Conservation (phyloP, 2,797 vertebrate species). For the Pipistrellus pygmaeus region DNA sequence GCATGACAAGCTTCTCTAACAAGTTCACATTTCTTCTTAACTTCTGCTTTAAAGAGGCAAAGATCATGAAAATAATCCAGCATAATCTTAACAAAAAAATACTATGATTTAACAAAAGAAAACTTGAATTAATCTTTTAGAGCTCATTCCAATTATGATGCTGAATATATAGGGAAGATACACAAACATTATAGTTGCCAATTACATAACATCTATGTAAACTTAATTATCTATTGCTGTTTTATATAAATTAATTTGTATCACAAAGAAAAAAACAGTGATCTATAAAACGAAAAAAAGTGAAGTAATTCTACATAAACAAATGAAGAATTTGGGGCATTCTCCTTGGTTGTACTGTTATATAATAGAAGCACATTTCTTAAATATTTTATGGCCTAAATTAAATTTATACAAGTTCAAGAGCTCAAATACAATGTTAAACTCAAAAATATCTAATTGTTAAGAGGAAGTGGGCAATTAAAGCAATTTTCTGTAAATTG, state of each 20-base stretch:
- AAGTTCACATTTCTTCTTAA: slow-evolving; percentile 99
- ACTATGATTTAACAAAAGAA: background rate
- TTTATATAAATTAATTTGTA: slow-evolving; percentile 31
- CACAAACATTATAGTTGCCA: background rate
- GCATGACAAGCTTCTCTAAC: slow-evolving; percentile 98
- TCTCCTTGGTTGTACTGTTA: background rate
- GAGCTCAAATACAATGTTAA: slow-evolving; percentile 12
- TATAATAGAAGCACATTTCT: background rate
- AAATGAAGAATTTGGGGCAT: slow-evolving; percentile 18
- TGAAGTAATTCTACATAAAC: background rate
- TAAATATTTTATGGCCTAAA: slow-evolving; percentile 38
- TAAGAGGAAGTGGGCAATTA: background rate
- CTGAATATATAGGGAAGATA: background rate
- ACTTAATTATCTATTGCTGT: background rate
- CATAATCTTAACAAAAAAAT: slow-evolving; percentile 51
- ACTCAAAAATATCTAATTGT: slow-evolving; percentile 44
- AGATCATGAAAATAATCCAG: slow-evolving; percentile 82
- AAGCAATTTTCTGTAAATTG: slow-evolving; percentile 36
- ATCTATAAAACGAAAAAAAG: background rate
- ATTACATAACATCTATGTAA: background rate
- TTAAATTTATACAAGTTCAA: slow-evolving; percentile 29
- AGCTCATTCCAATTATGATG: background rate
- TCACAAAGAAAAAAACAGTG: slow-evolving; percentile 35
- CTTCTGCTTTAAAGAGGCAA: slow-evolving; percentile 92
- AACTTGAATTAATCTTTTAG: background rate